Percentiles rank a stretch among this genome's conserved stretches.
These are phyloP conservation scores for Sinotaia quadrata DNA, from an alignment of 2,888 invertebrate genomes.

Conservation along the genomic window DNA sequence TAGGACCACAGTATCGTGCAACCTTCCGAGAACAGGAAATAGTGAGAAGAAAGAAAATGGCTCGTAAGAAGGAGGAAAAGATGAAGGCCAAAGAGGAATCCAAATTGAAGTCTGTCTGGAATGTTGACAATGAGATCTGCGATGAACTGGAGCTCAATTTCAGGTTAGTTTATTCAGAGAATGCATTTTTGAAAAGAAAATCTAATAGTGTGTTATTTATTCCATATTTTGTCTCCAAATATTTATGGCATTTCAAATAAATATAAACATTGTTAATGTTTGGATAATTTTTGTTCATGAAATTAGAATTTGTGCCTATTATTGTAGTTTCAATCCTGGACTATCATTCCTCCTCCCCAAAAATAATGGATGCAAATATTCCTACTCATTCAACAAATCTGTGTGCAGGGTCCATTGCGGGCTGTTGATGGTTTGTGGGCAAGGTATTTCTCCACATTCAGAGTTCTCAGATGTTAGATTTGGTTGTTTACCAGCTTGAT, in stretches of 20 bases:
- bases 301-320: too few species aligned
- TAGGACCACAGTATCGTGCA: conserved; percentile 57
- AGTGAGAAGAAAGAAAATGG: conserved; percentile 45
- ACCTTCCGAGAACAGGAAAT: conserved; percentile 58
- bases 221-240: too few species aligned
- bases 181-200: too few species aligned
- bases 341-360: too few species aligned
- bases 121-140: conserved; percentile 61
- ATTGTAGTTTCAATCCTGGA: too few species aligned
- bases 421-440: conserved; percentile 54
- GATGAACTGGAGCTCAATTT: conserved; percentile 55
- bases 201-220: too few species aligned
- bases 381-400: too few species aligned
- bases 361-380: too few species aligned
- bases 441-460: conserved; percentile 53
- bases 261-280: too few species aligned
- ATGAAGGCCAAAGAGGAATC: conserved; percentile 57
- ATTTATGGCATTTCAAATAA: too few species aligned
- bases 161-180: conserved; percentile 46
- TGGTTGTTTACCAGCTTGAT: conserved; percentile 47
- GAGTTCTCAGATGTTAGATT: conserved; percentile 45
- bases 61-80: conserved; percentile 61
- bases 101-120: conserved; percentile 63
- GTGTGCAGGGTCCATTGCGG: conserved; percentile 62
- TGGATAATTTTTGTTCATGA: background rate